Percentiles rank a stretch among this genome's conserved stretches.
Evolutionary conservation across 2,113 vertebrate genomes (phyloP).

Genomic region (Marcusenius ussheri): DNA sequence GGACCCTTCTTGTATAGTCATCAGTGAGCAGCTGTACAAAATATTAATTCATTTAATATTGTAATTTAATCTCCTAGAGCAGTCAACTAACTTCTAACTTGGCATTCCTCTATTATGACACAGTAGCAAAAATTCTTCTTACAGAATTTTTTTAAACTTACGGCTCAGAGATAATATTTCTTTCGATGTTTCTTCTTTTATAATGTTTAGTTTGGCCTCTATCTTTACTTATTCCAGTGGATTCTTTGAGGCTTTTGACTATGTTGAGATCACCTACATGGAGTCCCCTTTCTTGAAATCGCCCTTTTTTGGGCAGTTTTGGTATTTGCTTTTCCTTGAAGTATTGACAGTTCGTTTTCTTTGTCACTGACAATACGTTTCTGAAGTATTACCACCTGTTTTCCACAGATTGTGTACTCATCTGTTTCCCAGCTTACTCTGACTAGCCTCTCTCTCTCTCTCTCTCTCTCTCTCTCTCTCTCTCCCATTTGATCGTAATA

Average conservation of each 20-base stretch:
- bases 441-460: background rate
- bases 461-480: background rate
- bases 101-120: background rate
- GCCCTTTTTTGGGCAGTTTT: background rate
- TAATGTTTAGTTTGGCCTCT: background rate
- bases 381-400: slow-evolving; percentile 6
- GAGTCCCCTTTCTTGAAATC: background rate
- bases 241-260: background rate
- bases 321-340: background rate
- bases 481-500: slow-evolving; percentile 1
- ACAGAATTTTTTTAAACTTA: background rate
- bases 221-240: background rate
- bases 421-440: slow-evolving; percentile 3
- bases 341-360: background rate
- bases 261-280: background rate
- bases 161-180: background rate
- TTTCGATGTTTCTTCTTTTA: background rate
- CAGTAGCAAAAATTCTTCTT: background rate
- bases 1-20: background rate
- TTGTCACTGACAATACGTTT: slow-evolving; percentile 1
- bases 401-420: slow-evolving; percentile 16
- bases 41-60: slow-evolving; percentile 2
- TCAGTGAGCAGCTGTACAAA: background rate
- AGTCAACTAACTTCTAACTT: background rate
- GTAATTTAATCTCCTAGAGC: background rate